Evolutionary conservation across 2,888 invertebrate species (phyloP).

Genomic region (Myopa tessellatipennis): DNA sequence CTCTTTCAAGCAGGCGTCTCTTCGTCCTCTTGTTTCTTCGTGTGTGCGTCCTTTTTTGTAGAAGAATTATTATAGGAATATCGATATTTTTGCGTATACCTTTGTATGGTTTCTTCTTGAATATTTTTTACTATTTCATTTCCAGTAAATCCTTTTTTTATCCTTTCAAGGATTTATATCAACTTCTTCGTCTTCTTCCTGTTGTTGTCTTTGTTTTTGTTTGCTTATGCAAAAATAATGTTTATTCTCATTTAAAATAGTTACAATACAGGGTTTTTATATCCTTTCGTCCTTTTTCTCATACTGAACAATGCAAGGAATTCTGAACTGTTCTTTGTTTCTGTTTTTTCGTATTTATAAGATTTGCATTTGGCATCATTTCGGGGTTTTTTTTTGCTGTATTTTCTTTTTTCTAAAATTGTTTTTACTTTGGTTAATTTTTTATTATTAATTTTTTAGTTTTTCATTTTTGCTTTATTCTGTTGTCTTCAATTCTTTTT

Average conservation of each 20-base stretch:
- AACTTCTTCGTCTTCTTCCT: background rate
- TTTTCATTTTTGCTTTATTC: conserved; percentile 4
- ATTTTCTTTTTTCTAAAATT: too few relatives aligned
- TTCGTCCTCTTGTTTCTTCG: background rate
- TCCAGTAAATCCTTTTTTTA: conserved; percentile 35
- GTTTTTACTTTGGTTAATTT: too few relatives aligned
- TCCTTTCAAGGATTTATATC: conserved; percentile 32
- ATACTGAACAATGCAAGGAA: background rate
- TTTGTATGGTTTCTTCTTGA: too few relatives aligned
- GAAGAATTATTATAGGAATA: background rate
- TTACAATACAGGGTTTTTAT: too few relatives aligned
- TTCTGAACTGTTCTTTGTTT: too few relatives aligned
- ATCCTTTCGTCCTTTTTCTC: background rate
- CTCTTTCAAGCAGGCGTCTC: conserved; percentile 14
- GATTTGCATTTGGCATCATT: too few relatives aligned
- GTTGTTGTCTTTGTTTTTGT: background rate
- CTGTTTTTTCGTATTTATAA: too few relatives aligned
- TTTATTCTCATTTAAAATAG: conserved; percentile 41
- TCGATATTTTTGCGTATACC: background rate
- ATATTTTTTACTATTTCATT: background rate
- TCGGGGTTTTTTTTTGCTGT: too few relatives aligned
- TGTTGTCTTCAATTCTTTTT: too few relatives aligned
- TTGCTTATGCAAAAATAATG: conserved; percentile 23
- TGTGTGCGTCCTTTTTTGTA: background rate
- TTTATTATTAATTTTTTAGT: background rate